Base-by-base conservation (phyloP, 1,140 invertebrate genomes). In the Akabosia matsudoensis region DNA sequence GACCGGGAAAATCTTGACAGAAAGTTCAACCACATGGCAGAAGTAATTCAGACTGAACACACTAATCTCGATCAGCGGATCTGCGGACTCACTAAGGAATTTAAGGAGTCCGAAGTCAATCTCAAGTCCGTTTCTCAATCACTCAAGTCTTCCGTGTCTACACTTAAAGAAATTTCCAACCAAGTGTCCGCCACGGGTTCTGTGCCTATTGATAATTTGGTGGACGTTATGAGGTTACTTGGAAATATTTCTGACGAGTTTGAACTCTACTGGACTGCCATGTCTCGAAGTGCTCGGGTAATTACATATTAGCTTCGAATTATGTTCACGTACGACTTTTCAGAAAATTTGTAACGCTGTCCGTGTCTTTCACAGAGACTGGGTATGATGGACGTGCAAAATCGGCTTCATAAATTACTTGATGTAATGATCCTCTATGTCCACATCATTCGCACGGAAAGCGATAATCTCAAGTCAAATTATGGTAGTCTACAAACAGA, bases 341-440 rank as follows among this genome's bases (percentile, higher is more conserved):
- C n/a, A n/a, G n/a, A n/a, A n/a, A n/a, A n/a, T n/a, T n/a, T n/a
- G n/a, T n/a, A n/a, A n/a, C n/a, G n/a, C n/a, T n/a, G n/a, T n/a
- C n/a, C n/a, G n/a, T 56, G 7, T 22, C 24, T 24, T 56, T 3
- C 54, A 56, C 33, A 81, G 80, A 67, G 73, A 75, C 4, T 76
- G 26, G 80, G 80, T 33, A 79, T 70, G 73, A 34, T 81, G 33
- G 80, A 81, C 51, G 67, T 81, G n/a, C 75, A 79, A 28, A 77
- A 61, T 24, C 24, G 80, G 71, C 51, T 78, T 33, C 79, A 78
- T 74, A 81, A 78, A 77, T 77, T 81, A 73, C 75, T 81, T 16
- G 80, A 81, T 74, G 80, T 81, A 0, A 81, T 81, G 80, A 71
- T 79, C 33, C 70, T 81, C 16, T 81, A 81, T 67, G 78, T 81